Base-by-base conservation (phyloP, 2,113 vertebrate genomes). In the Haemorhous mexicanus region DNA sequence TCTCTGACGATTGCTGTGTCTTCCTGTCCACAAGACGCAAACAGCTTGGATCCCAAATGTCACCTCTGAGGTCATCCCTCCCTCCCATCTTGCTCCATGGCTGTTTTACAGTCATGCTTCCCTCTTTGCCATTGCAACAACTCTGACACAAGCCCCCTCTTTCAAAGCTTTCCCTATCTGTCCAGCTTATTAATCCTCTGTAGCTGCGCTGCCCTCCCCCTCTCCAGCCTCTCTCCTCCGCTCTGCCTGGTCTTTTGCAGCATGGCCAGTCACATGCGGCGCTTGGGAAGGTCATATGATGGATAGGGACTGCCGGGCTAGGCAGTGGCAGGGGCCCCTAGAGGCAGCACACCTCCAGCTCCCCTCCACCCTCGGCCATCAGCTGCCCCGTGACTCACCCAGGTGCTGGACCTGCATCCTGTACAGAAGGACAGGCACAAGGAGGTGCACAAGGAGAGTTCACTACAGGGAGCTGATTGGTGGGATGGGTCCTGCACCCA, bases 281-380 rank as follows among this genome's bases (percentile, higher is more conserved):
- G 52, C 93, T 95, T 2, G 10, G 69, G 87, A 73, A 61, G 78
- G 37, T 94, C 95, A 80, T 90, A 93, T 91, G 96, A 94, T 64
- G 69, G n/a, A 52, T 43, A 10, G 84, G 61, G 33, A 67, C 39
- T 1, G 2, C 66, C 0, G 27, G 62, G 64, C 78, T 72, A 69
- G 90, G 82, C 92, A 61, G 94, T 1, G 32, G 66, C 92, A 75
- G 77, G 17, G 80, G 33, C 47, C 70, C 82, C 3, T 1, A 1
- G 5, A 30, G 87, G 43, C 24, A 37, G 39, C 20, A 21, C 77
- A 67, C 16, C 73, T 82, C 56, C 43, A 12, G 33, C 28, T 73
- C 19, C 64, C 80, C 16, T 11, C 17, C 19, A 4, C 15, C 21
- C 37, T 10, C 7, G 0, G 59, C 81, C 28, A 11, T 9, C 16